Conservation (phyloP, 2,113 vertebrate genomes). For the Cygnus atratus region DNA sequence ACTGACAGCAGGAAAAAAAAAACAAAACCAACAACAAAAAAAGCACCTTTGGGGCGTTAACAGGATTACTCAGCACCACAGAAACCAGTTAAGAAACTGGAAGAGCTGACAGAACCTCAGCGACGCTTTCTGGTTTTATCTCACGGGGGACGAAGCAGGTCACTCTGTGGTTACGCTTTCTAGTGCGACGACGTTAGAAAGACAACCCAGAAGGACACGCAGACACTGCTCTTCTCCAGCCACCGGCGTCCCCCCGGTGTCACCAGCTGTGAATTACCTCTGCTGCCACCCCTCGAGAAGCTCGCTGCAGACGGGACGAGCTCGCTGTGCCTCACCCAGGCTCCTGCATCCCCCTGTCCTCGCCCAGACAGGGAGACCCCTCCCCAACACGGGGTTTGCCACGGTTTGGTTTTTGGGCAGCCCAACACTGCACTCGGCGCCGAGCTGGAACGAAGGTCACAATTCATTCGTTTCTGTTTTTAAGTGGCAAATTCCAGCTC, state of each 20-base stretch:
- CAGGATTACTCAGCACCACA: slow-evolving; percentile 17
- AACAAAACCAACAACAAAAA: neutral
- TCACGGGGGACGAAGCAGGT: neutral
- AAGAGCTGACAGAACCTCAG: neutral
- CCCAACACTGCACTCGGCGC: neutral
- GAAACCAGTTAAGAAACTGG: neutral
- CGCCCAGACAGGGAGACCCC: no score
- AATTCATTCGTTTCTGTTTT: neutral
- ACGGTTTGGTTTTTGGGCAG: neutral
- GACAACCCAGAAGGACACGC: neutral
- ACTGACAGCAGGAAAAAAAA: neutral
- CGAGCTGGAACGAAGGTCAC: neutral
- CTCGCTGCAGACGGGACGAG: no score
- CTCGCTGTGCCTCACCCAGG: no score
- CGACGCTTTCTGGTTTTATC: neutral
- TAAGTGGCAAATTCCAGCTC: neutral
- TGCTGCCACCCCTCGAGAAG: no score
- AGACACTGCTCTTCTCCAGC: neutral
- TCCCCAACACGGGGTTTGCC: no score
- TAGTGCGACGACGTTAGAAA: neutral
- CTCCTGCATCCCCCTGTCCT: no score
- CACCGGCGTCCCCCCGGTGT: no score
- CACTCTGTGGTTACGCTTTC: neutral
- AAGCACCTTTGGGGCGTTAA: neutral
- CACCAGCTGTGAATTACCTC: no score